These are phyloP conservation scores for Drosophila burlai DNA, from an alignment of 1,140 invertebrate species.

Conservation along the genomic window DNA sequence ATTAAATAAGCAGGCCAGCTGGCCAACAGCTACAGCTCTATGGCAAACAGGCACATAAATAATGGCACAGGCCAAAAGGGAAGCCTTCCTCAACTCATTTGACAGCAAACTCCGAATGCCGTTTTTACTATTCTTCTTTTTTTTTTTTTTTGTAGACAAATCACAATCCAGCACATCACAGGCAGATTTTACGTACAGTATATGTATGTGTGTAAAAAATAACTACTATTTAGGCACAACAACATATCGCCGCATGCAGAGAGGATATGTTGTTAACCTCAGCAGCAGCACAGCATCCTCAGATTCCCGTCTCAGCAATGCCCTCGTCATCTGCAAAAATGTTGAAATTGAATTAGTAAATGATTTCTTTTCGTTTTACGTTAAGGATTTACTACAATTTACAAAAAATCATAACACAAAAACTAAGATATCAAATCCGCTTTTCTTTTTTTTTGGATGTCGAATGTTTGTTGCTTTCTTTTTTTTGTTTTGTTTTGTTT, in stretches of 20 bases:
- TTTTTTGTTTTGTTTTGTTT: background rate
- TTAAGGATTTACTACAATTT: slow-evolving; percentile 4
- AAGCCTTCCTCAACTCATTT: slow-evolving; percentile 33
- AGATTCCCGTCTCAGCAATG: slow-evolving; percentile 97
- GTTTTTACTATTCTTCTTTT: background rate
- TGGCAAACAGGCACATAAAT: slow-evolving; percentile 52
- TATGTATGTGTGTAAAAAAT: slow-evolving; percentile 30
- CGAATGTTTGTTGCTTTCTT: background rate
- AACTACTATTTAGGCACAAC: slow-evolving; percentile 39
- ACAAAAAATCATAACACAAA: slow-evolving; percentile 16
- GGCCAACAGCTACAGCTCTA: slow-evolving; percentile 41
- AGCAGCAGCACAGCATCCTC: slow-evolving; percentile 79
- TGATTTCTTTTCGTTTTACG: background rate
- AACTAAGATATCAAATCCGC: slow-evolving; percentile 13
- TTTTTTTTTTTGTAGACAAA: slow-evolving; percentile 60
- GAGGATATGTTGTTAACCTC: slow-evolving; percentile 33
- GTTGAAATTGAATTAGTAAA: slow-evolving; percentile 1
- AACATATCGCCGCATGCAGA: slow-evolving; percentile 20
- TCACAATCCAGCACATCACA: slow-evolving; percentile 81
- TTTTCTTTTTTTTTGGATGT: slow-evolving; percentile 2
- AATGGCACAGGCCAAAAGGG: slow-evolving; percentile 49
- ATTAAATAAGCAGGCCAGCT: slow-evolving; percentile 34
- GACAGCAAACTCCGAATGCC: slow-evolving; percentile 58
- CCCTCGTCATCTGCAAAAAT: slow-evolving; percentile 93
- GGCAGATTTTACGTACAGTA: slow-evolving; percentile 72